phyloP scores from a whole-genome alignment of 2,797 vertebrate genomes.

The Parauchenoglanis ngamensis region DNA sequence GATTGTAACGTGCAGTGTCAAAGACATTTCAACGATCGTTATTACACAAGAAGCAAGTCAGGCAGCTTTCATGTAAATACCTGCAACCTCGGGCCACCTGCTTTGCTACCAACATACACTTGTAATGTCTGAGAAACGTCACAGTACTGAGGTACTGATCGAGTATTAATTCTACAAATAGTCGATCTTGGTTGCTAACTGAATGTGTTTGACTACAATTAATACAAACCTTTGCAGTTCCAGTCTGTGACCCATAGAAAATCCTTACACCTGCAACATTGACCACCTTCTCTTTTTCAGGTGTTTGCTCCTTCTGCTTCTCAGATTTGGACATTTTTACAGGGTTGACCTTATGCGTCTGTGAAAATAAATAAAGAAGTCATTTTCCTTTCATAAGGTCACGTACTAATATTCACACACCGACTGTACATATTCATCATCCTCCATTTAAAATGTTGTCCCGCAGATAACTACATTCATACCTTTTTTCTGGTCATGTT shows the following conservation, averaged over 20 bases:
- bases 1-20: not conserved
- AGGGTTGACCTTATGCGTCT: slow-evolving; percentile 57
- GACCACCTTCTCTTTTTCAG: slow-evolving; percentile 55
- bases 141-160: not conserved
- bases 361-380: not conserved
- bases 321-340: slow-evolving; percentile 44
- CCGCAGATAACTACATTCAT: not conserved
- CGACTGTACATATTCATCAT: not conserved
- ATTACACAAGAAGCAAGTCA: not conserved
- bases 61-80: not conserved
- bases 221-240: slow-evolving; percentile 85
- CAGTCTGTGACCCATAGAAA: slow-evolving; percentile 92
- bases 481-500: slow-evolving; percentile 77
- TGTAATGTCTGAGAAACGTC: not conserved
- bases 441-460: not conserved
- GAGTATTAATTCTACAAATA: not conserved
- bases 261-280: slow-evolving; percentile 83
- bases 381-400: not conserved
- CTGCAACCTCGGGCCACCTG: not conserved
- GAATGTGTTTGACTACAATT: not conserved
- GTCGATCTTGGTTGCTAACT: not conserved
- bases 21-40: not conserved
- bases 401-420: not conserved
- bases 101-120: not conserved
- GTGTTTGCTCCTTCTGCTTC: slow-evolving; percentile 50